Percentiles rank a stretch among this genome's conserved stretches.
Conservation (phyloP, 2,888 invertebrate genomes). For the Coenonympha arcania region DNA sequence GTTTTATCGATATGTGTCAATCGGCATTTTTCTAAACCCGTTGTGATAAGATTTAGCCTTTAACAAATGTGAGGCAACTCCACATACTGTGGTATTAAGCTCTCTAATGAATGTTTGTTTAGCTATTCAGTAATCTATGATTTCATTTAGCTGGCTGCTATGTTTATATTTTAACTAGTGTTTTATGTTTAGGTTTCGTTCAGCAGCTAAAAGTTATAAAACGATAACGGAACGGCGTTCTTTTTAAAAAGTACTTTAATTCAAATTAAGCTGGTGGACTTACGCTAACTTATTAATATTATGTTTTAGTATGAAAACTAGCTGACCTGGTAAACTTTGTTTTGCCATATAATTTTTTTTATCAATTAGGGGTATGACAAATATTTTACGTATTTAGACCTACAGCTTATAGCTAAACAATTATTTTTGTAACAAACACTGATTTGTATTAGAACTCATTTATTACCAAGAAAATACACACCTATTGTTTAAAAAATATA, state of each 20-base stretch:
- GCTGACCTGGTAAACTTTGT: no score
- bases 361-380: no score
- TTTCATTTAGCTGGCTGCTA: conserved; percentile 4
- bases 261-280: no score
- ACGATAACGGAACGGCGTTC: not conserved
- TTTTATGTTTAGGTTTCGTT: not conserved
- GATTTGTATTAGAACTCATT: no score
- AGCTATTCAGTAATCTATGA: conserved; percentile 9
- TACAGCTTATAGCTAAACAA: no score
- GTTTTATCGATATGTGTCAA: conserved; percentile 31
- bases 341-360: no score
- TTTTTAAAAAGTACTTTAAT: not conserved
- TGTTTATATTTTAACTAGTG: conserved; percentile 2
- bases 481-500: no score
- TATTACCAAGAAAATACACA: no score
- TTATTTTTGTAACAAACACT: no score
- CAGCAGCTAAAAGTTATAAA: not conserved
- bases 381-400: no score
- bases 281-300: no score
- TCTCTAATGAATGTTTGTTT: conserved; percentile 7
- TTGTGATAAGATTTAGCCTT: conserved; percentile 25
- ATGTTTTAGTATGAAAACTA: no score
- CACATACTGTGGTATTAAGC: conserved; percentile 2
- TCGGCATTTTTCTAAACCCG: conserved; percentile 24
- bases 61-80: conserved; percentile 27